phyloP scores from a whole-genome alignment of 1,140 invertebrate genomes.

The Leucophenga varia region DNA sequence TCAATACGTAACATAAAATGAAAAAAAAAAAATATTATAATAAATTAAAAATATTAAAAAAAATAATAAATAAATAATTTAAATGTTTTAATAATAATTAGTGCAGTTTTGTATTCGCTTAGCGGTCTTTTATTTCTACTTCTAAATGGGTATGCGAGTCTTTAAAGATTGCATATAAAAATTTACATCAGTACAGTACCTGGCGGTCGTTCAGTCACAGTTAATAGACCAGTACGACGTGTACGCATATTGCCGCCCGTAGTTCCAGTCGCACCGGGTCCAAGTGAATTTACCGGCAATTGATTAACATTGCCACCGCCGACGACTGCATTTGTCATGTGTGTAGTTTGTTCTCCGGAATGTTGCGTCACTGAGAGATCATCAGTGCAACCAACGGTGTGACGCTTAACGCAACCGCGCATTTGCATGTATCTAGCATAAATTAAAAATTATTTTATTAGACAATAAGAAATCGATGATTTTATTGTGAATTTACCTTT shows the following conservation, averaged over 20 bases:
- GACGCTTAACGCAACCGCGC: conserved; percentile 66
- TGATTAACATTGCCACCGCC: conserved; percentile 39
- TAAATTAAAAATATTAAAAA: conserved; percentile 7
- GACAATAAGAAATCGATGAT: not conserved
- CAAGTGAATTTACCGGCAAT: conserved; percentile 44
- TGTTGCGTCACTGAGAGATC: conserved; percentile 54
- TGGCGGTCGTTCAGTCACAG: conserved; percentile 83
- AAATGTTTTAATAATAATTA: not conserved
- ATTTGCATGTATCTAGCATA: conserved; percentile 69
- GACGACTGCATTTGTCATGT: conserved; percentile 42
- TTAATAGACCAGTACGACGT: conserved; percentile 74
- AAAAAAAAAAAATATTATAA: no score
- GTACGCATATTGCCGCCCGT: conserved; percentile 63
- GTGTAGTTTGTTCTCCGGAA: conserved; percentile 55
- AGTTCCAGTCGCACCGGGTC: conserved; percentile 15
- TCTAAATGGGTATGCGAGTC: no score
- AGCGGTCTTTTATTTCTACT: no score
- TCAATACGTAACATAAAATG: not conserved
- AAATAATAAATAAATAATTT: conserved; percentile 2
- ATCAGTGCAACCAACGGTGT: conserved; percentile 60
- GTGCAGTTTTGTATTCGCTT: no score
- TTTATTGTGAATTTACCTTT: conserved; percentile 27
- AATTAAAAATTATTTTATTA: not conserved
- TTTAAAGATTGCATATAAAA: no score
- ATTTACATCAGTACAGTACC: conserved; percentile 68